These are phyloP conservation scores for Ricordea florida DNA, from an alignment of 92 coral and sea anemone genomes.

Conservation along the genomic window DNA sequence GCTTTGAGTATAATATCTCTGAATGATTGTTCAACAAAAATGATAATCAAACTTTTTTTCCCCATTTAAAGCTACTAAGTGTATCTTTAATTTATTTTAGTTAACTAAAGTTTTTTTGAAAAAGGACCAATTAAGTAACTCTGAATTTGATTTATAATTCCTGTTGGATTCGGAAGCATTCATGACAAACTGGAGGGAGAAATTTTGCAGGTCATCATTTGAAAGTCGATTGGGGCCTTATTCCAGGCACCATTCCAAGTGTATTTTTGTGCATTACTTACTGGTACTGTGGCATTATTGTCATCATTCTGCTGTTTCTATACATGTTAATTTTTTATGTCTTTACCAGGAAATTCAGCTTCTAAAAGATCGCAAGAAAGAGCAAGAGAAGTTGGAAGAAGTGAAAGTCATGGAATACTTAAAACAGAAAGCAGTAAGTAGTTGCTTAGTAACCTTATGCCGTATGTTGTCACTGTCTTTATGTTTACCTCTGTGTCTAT, in stretches of 20 bases:
- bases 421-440: constrained; percentile 88
- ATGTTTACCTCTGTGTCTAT: neutral
- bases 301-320: too few species aligned
- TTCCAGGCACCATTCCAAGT: too few species aligned
- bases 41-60: neutral
- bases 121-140: neutral
- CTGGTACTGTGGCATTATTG: too few species aligned
- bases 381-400: constrained; percentile 91
- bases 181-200: too few species aligned
- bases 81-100: neutral
- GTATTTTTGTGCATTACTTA: too few species aligned
- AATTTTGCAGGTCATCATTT: too few species aligned
- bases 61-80: neutral
- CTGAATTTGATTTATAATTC: neutral
- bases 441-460: neutral
- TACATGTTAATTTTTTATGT: neutral
- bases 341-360: constrained; percentile 71
- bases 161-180: too few species aligned
- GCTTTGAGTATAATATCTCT: neutral
- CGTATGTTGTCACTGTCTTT: neutral
- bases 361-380: constrained; percentile 65
- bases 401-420: constrained; percentile 95
- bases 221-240: too few species aligned
- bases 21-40: neutral
- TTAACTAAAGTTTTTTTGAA: neutral